Percentiles rank a stretch among this genome's conserved stretches.
These are phyloP conservation scores for Raja brachyura DNA, from an alignment of 2,113 vertebrate species.

Conservation along the genomic window DNA sequence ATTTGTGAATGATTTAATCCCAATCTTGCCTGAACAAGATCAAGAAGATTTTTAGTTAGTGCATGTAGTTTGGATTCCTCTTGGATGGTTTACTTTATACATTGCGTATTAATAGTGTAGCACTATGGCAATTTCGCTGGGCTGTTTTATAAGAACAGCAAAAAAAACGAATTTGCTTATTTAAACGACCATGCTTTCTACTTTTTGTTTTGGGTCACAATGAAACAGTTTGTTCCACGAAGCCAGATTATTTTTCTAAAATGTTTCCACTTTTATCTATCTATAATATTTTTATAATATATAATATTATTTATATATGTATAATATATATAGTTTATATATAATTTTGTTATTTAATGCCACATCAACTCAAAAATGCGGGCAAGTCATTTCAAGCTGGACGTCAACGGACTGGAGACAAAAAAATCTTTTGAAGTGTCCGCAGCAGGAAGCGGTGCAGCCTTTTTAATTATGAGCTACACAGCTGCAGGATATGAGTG, in stretches of 20 bases:
- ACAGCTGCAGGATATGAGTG: constrained; percentile 58
- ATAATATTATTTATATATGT: constrained; percentile 6
- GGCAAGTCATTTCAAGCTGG: constrained; percentile 49
- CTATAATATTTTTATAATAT: background rate
- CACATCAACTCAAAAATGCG: constrained; percentile 47
- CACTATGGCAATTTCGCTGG: background rate
- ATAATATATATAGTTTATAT: background rate
- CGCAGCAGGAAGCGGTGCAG: constrained; percentile 60
- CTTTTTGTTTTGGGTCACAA: background rate
- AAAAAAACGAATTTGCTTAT: background rate
- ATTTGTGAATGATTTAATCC: background rate
- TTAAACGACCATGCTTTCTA: background rate
- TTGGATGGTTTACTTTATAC: background rate
- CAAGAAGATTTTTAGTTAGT: background rate
- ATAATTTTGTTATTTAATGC: constrained; percentile 38
- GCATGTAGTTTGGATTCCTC: background rate
- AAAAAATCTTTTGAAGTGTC: constrained; percentile 63
- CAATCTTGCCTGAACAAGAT: background rate
- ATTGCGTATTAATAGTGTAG: background rate
- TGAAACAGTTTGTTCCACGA: background rate
- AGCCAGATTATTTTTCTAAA: background rate
- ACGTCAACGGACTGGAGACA: constrained; percentile 50
- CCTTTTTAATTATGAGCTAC: constrained; percentile 66
- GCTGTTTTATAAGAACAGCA: background rate
- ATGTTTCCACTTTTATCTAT: background rate